Conservation (phyloP, 2,888 invertebrate genomes). For the Drosophila basisetae region DNA sequence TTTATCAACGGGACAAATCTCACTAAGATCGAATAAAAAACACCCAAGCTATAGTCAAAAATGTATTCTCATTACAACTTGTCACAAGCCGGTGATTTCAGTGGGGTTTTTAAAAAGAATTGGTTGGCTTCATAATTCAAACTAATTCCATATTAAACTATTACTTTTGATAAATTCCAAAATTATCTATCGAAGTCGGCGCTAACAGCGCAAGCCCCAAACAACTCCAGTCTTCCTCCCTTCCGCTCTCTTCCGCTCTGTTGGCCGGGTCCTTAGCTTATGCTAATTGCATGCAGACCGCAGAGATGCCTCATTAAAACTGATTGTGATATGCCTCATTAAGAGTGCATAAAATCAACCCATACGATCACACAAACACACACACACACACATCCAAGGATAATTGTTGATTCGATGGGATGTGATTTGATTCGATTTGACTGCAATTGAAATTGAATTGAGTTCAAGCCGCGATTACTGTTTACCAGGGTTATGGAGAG, state of each 20-base stretch:
- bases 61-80: too few relatives aligned
- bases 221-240: neutral
- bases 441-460: slow-evolving; percentile 53
- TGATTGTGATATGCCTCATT: slow-evolving; percentile 71
- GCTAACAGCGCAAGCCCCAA: neutral
- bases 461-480: slow-evolving; percentile 44
- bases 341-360: slow-evolving; percentile 35
- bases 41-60: too few relatives aligned
- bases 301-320: slow-evolving; percentile 66
- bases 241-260: neutral
- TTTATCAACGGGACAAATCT: neutral
- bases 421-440: slow-evolving; percentile 49
- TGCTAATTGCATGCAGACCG: slow-evolving; percentile 57
- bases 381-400: slow-evolving; percentile 24
- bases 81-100: too few relatives aligned
- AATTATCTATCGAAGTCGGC: neutral
- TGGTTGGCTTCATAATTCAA: neutral
- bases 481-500: slow-evolving; percentile 54
- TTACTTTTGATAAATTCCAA: neutral
- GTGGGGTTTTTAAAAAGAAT: neutral
- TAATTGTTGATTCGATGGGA: slow-evolving; percentile 64
- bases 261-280: neutral
- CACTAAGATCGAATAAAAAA: too few relatives aligned
- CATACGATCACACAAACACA: slow-evolving; percentile 4
- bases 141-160: neutral